These are phyloP conservation scores for Halcyon senegalensis DNA, from an alignment of 2,113 vertebrate genomes.

Conservation along the genomic window DNA sequence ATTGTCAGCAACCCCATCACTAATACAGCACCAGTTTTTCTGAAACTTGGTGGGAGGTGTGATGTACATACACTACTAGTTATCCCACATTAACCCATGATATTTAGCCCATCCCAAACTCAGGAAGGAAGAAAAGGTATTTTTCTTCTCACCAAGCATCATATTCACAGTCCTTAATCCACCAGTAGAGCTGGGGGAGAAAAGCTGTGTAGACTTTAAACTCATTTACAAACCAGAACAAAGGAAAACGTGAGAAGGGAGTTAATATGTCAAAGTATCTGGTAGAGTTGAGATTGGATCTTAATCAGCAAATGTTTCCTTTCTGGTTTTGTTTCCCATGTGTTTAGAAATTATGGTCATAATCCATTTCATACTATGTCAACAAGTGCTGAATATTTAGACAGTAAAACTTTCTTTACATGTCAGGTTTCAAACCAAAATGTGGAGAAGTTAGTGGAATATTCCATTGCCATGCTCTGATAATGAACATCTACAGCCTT, in stretches of 20 bases:
- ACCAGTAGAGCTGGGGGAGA: accelerated
- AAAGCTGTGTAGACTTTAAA: neutral
- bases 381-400: neutral
- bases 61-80: accelerated
- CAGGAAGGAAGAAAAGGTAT: neutral
- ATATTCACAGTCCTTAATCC: neutral
- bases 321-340: neutral
- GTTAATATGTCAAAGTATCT: neutral
- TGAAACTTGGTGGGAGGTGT: neutral
- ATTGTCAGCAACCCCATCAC: neutral
- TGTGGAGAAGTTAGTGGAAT: neutral
- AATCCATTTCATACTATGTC: neutral
- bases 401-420: neutral
- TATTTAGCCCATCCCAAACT: neutral
- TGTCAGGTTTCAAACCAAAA: neutral
- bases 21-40: neutral
- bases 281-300: neutral
- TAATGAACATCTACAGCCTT: neutral
- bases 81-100: neutral
- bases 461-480: neutral
- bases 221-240: neutral
- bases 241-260: neutral
- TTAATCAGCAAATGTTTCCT: neutral
- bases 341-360: neutral
- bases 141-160: neutral